Percentiles rank a stretch among this genome's conserved stretches.
phyloP scores from a whole-genome alignment of 2,888 invertebrate species.

The Epistrophe eligans region DNA sequence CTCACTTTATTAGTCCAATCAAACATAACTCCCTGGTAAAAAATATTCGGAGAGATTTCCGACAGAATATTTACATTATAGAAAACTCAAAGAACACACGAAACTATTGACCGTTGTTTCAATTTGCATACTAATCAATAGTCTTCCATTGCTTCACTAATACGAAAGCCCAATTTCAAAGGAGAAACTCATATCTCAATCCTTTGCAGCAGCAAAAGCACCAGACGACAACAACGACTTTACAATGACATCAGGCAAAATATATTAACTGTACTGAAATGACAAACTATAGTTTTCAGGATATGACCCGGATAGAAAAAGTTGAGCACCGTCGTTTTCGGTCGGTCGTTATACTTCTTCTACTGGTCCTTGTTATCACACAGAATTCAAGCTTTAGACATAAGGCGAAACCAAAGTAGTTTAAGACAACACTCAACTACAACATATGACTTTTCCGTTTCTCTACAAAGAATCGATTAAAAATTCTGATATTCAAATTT shows the following conservation, averaged over 20 bases:
- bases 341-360: not conserved
- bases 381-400: slow-evolving; percentile 9
- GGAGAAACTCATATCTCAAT: slow-evolving; percentile 27
- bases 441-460: not conserved
- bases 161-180: slow-evolving; percentile 27
- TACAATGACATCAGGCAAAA: slow-evolving; percentile 8
- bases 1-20: no score
- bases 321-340: slow-evolving; percentile 8
- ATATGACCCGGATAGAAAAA: slow-evolving; percentile 45
- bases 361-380: not conserved
- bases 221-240: not conserved
- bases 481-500: slow-evolving; percentile 47
- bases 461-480: slow-evolving; percentile 41
- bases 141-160: slow-evolving; percentile 24
- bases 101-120: slow-evolving; percentile 36
- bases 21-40: no score
- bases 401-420: slow-evolving; percentile 14
- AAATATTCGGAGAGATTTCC: no score
- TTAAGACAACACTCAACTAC: not conserved
- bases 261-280: slow-evolving; percentile 40
- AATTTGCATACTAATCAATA: slow-evolving; percentile 66
- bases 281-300: slow-evolving; percentile 17
- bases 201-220: slow-evolving; percentile 10
- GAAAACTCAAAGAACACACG: not conserved
- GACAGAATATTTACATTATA: not conserved